These are phyloP conservation scores for Nyctalus aviator DNA, from an alignment of 2,797 vertebrate genomes.

Conservation along the genomic window DNA sequence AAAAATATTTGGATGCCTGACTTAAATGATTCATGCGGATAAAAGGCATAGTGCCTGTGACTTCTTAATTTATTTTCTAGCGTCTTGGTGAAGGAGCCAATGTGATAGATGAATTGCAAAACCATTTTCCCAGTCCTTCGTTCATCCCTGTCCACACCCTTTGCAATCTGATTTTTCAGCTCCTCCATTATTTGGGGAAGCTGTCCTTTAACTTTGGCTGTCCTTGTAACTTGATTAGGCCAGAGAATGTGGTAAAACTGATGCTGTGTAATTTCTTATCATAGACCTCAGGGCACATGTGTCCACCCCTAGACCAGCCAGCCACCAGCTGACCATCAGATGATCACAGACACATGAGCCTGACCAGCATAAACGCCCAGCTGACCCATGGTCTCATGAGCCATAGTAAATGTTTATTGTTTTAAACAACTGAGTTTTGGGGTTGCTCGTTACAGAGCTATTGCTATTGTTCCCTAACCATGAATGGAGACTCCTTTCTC, in stretches of 20 bases:
- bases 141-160: neutral
- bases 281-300: neutral
- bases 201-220: neutral
- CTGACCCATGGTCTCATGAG: neutral
- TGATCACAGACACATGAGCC: neutral
- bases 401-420: slow-evolving; percentile 6
- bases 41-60: neutral
- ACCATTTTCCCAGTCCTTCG: neutral
- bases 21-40: neutral
- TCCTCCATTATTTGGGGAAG: neutral
- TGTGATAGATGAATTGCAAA: neutral
- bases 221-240: neutral
- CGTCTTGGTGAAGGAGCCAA: neutral
- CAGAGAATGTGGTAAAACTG: neutral
- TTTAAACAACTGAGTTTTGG: neutral
- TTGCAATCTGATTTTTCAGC: neutral
- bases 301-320: neutral
- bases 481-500: neutral
- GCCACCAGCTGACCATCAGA: neutral
- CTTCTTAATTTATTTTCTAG: slow-evolving; percentile 16
- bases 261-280: neutral
- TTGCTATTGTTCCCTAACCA: slow-evolving; percentile 2
- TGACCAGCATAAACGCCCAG: neutral
- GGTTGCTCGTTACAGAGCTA: neutral
- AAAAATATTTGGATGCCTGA: neutral